phyloP scores from a whole-genome alignment of 2,888 invertebrate genomes.

The Agrochola lychnidis region DNA sequence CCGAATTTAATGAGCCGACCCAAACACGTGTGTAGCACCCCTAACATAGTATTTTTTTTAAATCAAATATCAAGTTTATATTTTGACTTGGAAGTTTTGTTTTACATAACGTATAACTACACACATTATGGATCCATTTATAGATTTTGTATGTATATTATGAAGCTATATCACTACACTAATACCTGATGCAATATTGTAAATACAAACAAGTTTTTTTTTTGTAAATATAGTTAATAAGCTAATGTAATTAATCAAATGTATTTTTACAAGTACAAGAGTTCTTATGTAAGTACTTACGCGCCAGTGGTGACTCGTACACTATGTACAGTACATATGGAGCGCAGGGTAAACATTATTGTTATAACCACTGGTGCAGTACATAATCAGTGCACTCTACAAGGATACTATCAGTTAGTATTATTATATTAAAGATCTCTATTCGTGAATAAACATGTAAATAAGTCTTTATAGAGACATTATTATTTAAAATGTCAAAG shows the following conservation, averaged over 20 bases:
- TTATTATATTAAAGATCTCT: slow-evolving; percentile 39
- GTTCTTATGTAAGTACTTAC: slow-evolving; percentile 5
- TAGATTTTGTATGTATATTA: slow-evolving; percentile 18
- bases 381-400: slow-evolving; percentile 7
- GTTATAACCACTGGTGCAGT: not conserved
- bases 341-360: slow-evolving; percentile 27
- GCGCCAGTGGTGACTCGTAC: slow-evolving; percentile 6
- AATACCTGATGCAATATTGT: slow-evolving; percentile 28
- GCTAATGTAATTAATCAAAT: slow-evolving; percentile 33
- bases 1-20: not conserved
- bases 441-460: slow-evolving; percentile 14
- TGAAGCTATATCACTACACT: slow-evolving; percentile 18
- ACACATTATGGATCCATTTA: slow-evolving; percentile 39
- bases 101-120: slow-evolving; percentile 4
- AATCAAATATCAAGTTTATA: slow-evolving; percentile 1
- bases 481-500: slow-evolving; percentile 7
- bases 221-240: slow-evolving; percentile 47
- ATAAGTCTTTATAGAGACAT: slow-evolving; percentile 6
- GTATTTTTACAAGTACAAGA: slow-evolving; percentile 48
- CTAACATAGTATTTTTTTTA: not conserved
- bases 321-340: not conserved
- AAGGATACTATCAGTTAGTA: slow-evolving; percentile 19
- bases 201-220: slow-evolving; percentile 22
- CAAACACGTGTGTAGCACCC: not conserved
- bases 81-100: slow-evolving; percentile 8